These are phyloP conservation scores for Cerceris ruficornis DNA, from an alignment of 2,888 invertebrate species.

Conservation along the genomic window DNA sequence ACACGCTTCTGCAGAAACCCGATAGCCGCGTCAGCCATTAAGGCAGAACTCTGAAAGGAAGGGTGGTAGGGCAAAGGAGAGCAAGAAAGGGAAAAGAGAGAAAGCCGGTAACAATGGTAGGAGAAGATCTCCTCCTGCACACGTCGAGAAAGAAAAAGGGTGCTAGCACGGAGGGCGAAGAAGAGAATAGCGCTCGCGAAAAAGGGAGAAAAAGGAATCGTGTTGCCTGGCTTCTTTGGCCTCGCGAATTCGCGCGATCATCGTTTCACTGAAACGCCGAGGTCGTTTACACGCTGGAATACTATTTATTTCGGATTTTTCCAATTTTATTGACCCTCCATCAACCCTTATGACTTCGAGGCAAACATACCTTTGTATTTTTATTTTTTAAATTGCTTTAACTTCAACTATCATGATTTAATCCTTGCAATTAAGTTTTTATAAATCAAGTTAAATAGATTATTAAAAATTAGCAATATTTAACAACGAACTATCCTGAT, in stretches of 20 bases:
- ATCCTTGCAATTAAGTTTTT: no score
- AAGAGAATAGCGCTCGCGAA: background rate
- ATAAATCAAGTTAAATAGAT: no score
- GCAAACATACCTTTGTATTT: background rate
- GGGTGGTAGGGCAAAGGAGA: constrained; percentile 41
- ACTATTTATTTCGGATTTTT: background rate
- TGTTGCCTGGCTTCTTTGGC: constrained; percentile 25
- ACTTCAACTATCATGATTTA: background rate
- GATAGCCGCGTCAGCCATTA: constrained; percentile 76
- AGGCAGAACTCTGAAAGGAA: constrained; percentile 65
- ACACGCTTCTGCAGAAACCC: constrained; percentile 75
- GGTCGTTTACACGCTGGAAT: background rate
- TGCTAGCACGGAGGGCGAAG: constrained; percentile 1
- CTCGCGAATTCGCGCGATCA: constrained; percentile 35
- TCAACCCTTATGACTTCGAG: background rate
- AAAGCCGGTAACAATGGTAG: constrained; percentile 59
- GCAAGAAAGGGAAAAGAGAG: constrained; percentile 15
- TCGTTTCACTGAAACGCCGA: constrained; percentile 40
- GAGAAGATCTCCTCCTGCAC: constrained; percentile 34
- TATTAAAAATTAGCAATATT: no score
- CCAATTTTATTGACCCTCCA: background rate
- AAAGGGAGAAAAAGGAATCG: constrained; percentile 29
- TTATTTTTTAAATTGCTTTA: background rate
- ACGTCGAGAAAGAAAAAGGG: constrained; percentile 37
- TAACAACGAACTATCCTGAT: no score